A percentile compares a stretch with the other conserved stretches of the same genome.
These are phyloP conservation scores for Lepus americanus DNA, from an alignment of 2,113 vertebrate genomes.

Conservation along the genomic window DNA sequence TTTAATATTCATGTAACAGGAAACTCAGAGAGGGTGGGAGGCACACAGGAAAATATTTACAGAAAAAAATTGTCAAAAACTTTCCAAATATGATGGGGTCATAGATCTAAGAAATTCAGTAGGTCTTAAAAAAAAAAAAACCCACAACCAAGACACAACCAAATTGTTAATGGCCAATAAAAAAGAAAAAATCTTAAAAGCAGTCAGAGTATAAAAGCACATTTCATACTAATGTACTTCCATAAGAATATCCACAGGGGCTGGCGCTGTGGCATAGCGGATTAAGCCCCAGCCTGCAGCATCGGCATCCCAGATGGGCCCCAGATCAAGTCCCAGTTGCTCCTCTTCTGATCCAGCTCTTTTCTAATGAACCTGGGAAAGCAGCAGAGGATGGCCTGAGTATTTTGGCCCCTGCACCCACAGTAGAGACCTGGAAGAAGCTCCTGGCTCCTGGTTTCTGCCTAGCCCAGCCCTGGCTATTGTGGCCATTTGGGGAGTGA, in stretches of 20 bases:
- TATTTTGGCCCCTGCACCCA: no score
- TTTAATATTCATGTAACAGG: conserved; percentile 22
- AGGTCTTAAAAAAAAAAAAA: background rate
- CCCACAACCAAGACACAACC: background rate
- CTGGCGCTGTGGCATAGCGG: no score
- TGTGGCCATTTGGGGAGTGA: no score
- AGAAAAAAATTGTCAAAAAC: conserved; percentile 13
- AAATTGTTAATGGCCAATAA: background rate
- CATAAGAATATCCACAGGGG: background rate
- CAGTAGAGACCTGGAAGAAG: no score
- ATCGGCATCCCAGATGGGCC: no score
- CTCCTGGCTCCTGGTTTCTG: no score
- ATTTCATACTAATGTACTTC: background rate
- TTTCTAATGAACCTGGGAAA: no score
- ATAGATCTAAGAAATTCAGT: background rate
- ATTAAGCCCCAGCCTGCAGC: no score
- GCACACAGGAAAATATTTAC: conserved; percentile 8
- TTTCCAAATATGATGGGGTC: conserved; percentile 9
- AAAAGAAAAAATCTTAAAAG: conserved; percentile 11
- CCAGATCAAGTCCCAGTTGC: no score
- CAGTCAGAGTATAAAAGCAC: background rate
- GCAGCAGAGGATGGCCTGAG: no score
- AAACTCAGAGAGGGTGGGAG: background rate
- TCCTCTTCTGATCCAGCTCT: no score
- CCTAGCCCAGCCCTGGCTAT: no score